A percentile compares a stretch with the other conserved stretches of the same genome.
Evolutionary conservation across 2,888 invertebrate genomes (phyloP).

Genomic region (Frankliniella intonsa): DNA sequence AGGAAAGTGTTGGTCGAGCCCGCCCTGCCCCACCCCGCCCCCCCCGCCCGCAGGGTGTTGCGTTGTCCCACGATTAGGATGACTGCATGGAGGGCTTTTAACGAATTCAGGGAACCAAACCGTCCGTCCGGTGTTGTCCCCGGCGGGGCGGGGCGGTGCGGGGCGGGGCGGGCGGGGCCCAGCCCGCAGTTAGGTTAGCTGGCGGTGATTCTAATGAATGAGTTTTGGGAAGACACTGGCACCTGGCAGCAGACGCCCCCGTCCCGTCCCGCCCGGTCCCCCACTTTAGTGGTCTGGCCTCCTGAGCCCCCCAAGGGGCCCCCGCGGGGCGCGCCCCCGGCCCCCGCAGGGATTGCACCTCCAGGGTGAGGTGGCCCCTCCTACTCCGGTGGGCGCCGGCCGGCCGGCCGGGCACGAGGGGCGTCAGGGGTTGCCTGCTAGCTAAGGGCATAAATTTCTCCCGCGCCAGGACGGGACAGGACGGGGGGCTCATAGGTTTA

Average conservation of each 20-base stretch:
- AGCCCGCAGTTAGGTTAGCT: not conserved
- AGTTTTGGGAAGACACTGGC: constrained; percentile 19
- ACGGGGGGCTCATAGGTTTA: too few relatives aligned
- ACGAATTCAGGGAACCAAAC: constrained; percentile 24
- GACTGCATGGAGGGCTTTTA: not conserved
- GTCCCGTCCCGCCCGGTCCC: not conserved
- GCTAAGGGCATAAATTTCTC: too few relatives aligned
- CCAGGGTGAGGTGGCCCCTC: not conserved
- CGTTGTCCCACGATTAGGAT: not conserved
- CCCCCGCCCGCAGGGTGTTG: too few relatives aligned
- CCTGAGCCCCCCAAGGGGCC: not conserved
- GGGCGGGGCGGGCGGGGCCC: not conserved
- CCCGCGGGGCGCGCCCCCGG: not conserved
- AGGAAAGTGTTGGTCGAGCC: too few relatives aligned
- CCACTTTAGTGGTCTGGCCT: not conserved
- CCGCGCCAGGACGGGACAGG: too few relatives aligned
- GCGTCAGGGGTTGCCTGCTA: too few relatives aligned
- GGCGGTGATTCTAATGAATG: constrained; percentile 20
- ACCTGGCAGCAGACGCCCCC: not conserved
- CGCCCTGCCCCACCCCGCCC: too few relatives aligned
- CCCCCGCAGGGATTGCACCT: not conserved
- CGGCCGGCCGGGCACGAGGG: too few relatives aligned
- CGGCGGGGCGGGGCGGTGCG: not conserved
- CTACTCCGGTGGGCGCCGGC: too few relatives aligned
- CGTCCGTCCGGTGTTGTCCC: not conserved